phyloP scores from a whole-genome alignment of 2,888 invertebrate genomes.

The Coelopa pilipes region DNA sequence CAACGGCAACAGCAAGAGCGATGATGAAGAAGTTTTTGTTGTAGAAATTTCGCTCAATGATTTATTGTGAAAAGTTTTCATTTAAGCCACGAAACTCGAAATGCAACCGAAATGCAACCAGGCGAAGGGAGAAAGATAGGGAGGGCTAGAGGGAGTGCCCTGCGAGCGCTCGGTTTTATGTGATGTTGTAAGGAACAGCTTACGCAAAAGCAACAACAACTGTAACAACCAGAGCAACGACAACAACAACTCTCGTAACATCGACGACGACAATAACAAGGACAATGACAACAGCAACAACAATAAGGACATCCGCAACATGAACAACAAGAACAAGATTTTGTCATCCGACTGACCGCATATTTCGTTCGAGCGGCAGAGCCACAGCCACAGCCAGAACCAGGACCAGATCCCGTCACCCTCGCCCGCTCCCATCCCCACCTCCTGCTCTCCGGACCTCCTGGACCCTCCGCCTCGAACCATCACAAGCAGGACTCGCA shows the following conservation, averaged over 20 bases:
- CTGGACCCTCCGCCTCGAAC: no score
- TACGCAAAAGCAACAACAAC: constrained; percentile 3
- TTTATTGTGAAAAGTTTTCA: constrained; percentile 27
- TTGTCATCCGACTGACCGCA: not conserved
- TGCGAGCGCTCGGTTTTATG: not conserved
- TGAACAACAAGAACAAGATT: no score
- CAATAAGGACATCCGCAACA: no score
- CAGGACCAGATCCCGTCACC: no score
- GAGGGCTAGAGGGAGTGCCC: no score
- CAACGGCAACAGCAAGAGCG: not conserved
- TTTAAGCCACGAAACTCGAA: constrained; percentile 1
- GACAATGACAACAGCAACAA: no score
- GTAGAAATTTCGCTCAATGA: constrained; percentile 11
- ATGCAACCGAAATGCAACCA: not conserved
- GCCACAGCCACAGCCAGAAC: no score
- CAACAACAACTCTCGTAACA: no score
- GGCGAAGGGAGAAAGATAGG: not conserved
- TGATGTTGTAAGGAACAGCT: not conserved
- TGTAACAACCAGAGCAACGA: not conserved
- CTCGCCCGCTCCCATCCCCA: no score
- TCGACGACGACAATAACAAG: no score
- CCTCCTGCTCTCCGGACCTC: no score
- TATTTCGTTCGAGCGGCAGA: not conserved
- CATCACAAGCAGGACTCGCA: no score
- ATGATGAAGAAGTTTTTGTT: not conserved